These are phyloP conservation scores for Orycteropus afer DNA, from an alignment of 2,113 vertebrate genomes.

Conservation along the genomic window DNA sequence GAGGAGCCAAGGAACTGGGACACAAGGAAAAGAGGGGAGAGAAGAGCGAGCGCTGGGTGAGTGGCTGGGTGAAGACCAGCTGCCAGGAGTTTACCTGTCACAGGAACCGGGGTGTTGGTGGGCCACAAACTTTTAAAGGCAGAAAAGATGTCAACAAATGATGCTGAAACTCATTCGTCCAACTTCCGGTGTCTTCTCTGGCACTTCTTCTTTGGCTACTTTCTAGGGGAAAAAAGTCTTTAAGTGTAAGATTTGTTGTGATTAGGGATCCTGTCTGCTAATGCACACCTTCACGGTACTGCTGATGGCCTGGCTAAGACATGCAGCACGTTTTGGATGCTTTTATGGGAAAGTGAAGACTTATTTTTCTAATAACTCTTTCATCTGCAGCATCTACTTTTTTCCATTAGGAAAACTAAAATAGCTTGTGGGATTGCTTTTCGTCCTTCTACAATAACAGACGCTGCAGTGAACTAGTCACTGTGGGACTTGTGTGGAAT, in stretches of 20 bases:
- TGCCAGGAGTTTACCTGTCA: background rate
- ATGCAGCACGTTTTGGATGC: slow-evolving; percentile 58
- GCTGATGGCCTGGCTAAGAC: slow-evolving; percentile 47
- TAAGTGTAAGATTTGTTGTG: slow-evolving; percentile 41
- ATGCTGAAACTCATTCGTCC: background rate
- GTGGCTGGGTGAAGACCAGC: accelerated
- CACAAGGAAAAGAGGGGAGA: background rate
- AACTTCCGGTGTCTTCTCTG: background rate
- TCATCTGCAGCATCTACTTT: slow-evolving; percentile 79
- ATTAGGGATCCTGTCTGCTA: slow-evolving; percentile 48
- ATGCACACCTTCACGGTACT: slow-evolving; percentile 31
- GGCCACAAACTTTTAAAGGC: background rate
- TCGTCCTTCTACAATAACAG: slow-evolving; percentile 71
- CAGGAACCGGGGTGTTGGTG: background rate
- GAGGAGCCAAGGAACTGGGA: background rate
- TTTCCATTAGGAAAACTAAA: slow-evolving; percentile 82
- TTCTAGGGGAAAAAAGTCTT: background rate
- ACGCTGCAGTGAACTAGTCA: slow-evolving; percentile 36
- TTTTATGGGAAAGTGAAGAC: slow-evolving; percentile 77
- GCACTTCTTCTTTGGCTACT: slow-evolving; percentile 5
- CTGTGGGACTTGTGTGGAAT: slow-evolving; percentile 69
- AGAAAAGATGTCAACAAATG: background rate
- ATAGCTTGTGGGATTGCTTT: slow-evolving; percentile 78
- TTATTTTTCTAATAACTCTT: slow-evolving; percentile 82
- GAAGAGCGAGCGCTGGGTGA: accelerated